These are phyloP conservation scores for Drosophila santomea DNA, from an alignment of 1,140 invertebrate species.

Conservation along the genomic window DNA sequence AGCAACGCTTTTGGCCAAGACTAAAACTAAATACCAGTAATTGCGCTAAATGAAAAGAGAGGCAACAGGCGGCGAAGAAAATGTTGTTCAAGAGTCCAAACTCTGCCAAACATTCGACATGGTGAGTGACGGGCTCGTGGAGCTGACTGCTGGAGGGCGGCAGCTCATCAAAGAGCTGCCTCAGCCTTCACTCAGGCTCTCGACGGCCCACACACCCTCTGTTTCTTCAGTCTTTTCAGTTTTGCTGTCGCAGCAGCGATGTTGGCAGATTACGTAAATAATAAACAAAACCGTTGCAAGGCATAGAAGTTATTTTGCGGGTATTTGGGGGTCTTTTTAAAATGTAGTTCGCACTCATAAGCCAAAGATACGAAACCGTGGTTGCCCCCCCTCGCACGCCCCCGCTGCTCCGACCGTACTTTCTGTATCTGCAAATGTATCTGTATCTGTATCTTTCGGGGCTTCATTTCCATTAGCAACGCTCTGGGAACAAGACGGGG, in stretches of 20 bases:
- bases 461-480: conserved; percentile 46
- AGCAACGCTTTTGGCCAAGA: too few relatives aligned
- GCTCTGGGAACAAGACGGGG: conserved; percentile 13
- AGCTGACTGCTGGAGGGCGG: conserved; percentile 13
- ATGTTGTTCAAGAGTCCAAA: conserved; percentile 46
- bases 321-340: background rate
- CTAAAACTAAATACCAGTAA: background rate
- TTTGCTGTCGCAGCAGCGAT: conserved; percentile 11
- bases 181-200: conserved; percentile 1
- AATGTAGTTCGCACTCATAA: background rate
- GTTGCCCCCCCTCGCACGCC: background rate
- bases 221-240: conserved; percentile 7
- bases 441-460: conserved; percentile 5
- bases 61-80: background rate
- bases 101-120: conserved; percentile 28
- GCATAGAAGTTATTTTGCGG: background rate
- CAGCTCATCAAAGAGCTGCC: conserved; percentile 52
- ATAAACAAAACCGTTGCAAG: background rate
- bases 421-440: background rate
- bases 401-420: conserved; percentile 19
- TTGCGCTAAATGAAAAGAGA: background rate
- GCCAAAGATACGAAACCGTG: background rate
- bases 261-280: conserved; percentile 15
- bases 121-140: background rate
- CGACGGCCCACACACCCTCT: background rate